Evolutionary conservation across 2,113 vertebrate species (phyloP).

Genomic region (Coptodon rendalli): DNA sequence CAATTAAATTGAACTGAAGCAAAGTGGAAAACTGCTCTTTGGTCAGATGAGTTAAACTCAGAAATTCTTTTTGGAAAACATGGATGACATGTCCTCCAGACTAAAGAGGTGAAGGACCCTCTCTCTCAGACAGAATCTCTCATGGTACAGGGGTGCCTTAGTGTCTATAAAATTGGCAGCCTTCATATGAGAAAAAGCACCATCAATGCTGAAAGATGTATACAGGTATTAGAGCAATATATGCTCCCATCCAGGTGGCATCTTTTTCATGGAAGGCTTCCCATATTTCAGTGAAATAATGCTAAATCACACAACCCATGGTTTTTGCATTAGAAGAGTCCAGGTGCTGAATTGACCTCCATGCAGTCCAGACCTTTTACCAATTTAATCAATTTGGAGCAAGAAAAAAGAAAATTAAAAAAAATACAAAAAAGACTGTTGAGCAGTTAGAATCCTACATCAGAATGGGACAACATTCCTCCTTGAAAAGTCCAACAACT

Average conservation of each 20-base stretch:
- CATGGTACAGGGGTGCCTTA: background rate
- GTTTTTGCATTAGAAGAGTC: background rate
- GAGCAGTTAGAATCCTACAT: background rate
- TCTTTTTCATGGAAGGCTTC: background rate
- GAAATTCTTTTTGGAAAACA: background rate
- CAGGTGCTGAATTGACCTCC: background rate
- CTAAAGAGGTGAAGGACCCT: background rate
- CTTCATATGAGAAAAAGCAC: background rate
- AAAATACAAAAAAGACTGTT: background rate
- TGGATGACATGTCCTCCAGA: background rate
- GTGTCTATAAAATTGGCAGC: background rate
- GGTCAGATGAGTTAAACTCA: background rate
- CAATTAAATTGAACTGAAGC: background rate
- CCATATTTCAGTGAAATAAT: background rate
- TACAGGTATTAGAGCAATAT: background rate
- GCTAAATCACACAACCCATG: background rate
- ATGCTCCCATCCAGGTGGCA: background rate
- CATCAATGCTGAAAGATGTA: background rate
- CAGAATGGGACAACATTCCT: background rate
- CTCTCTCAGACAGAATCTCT: background rate
- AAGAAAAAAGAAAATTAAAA: background rate
- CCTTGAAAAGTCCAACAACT: fast-evolving
- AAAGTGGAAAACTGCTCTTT: background rate
- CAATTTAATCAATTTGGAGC: background rate
- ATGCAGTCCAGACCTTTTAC: background rate